Evolutionary conservation across 2,888 invertebrate genomes (phyloP).

Genomic region (Pecten maximus): DNA sequence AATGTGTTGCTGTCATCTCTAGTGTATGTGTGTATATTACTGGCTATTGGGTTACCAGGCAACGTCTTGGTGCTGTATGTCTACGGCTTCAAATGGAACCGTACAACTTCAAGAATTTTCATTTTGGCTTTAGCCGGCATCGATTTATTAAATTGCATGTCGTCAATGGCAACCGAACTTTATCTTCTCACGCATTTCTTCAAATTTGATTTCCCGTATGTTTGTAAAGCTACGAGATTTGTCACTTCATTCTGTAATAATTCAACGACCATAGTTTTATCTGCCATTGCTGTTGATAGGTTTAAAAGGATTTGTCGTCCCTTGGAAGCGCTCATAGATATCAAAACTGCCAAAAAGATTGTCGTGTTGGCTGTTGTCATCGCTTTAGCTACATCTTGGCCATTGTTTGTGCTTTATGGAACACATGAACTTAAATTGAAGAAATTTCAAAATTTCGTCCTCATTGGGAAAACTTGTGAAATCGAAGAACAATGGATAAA

Average conservation of each 20-base stretch:
- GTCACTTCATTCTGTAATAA: conserved; percentile 41
- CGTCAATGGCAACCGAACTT: conserved; percentile 38
- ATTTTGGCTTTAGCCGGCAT: conserved; percentile 37
- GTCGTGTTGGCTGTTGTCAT: conserved; percentile 33
- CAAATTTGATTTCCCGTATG: conserved; percentile 39
- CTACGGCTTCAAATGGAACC: conserved; percentile 24
- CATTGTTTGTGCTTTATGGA: conserved; percentile 40
- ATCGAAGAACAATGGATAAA: conserved; percentile 40
- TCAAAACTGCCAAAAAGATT: conserved; percentile 18
- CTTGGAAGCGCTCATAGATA: conserved; percentile 2
- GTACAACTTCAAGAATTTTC: conserved; percentile 36
- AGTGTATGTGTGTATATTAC: conserved; percentile 36
- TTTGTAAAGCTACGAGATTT: conserved; percentile 40
- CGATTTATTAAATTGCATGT: conserved; percentile 33
- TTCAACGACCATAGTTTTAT: conserved; percentile 37
- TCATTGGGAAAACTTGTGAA: conserved; percentile 40
- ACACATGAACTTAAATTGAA: conserved; percentile 35
- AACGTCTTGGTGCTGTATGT: conserved; percentile 39
- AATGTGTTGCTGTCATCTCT: conserved; percentile 27
- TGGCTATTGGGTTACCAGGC: conserved; percentile 40
- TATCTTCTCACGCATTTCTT: conserved; percentile 35
- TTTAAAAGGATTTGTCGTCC: conserved; percentile 42
- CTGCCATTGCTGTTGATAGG: conserved; percentile 42
- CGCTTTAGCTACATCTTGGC: conserved; percentile 42
- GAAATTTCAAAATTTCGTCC: neutral